These are phyloP conservation scores for Megaleporinus macrocephalus DNA, from an alignment of 2,113 vertebrate genomes.

Conservation along the genomic window DNA sequence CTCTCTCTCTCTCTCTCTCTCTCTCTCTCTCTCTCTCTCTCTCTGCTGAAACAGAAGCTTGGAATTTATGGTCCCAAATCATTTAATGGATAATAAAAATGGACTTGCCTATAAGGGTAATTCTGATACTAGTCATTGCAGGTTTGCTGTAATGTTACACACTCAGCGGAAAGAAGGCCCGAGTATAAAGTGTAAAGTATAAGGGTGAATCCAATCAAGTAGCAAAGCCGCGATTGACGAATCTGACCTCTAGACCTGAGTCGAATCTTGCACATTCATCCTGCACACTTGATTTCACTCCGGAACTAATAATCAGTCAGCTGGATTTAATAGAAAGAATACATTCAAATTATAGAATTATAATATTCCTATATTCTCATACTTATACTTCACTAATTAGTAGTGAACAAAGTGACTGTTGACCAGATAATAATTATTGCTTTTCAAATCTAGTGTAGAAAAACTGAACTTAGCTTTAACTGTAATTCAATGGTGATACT, in stretches of 20 bases:
- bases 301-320: too few species aligned
- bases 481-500: too few species aligned
- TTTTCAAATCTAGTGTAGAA: too few species aligned
- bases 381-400: too few species aligned
- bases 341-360: too few species aligned
- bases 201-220: not conserved
- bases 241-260: not conserved
- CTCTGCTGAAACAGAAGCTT: constrained; percentile 5
- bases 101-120: not conserved
- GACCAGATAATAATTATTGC: too few species aligned
- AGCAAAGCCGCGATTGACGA: not conserved
- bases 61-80: constrained; percentile 11
- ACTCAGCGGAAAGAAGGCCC: not conserved
- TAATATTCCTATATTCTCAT: too few species aligned
- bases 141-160: not conserved
- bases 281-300: too few species aligned
- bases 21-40: constrained; percentile 4
- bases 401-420: too few species aligned
- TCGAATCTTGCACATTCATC: not conserved
- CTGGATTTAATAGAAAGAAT: too few species aligned
- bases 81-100: not conserved
- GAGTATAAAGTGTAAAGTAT: not conserved
- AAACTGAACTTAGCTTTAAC: too few species aligned
- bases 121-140: not conserved
- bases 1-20: not conserved